Evolutionary conservation across 35 echinoderm and acorn worm species (phyloP).

Genomic region (Apostichopus parvimensis): DNA sequence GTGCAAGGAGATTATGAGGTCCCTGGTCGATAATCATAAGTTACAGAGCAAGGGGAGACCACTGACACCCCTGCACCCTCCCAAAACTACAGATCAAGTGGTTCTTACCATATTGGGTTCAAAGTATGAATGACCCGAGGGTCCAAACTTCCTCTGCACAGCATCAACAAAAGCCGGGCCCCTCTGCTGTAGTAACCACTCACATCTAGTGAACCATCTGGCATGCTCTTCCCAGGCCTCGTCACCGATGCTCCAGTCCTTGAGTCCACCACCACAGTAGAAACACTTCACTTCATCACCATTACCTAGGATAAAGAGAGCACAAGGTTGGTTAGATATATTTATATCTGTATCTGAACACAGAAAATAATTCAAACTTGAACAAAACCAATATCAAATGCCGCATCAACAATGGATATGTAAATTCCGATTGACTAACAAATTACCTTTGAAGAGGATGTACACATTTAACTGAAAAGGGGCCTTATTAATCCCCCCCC

Average conservation of each 20-base stretch:
- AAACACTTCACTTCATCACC: conserved; percentile 91
- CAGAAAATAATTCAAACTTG: no score
- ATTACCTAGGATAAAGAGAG: conserved; percentile 46
- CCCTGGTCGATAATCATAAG: no score
- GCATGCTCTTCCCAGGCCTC: conserved; percentile 94
- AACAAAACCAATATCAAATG: no score
- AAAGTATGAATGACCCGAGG: conserved; percentile 12
- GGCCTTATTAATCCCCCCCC: no score
- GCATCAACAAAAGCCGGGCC: conserved; percentile 72
- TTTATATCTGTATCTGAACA: no score
- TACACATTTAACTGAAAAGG: no score
- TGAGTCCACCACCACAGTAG: conserved; percentile 84
- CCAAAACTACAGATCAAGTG: neutral
- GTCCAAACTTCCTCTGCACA: conserved; percentile 55
- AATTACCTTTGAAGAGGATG: no score
- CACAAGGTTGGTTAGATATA: neutral
- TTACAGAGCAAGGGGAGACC: no score
- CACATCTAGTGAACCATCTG: conserved; percentile 86
- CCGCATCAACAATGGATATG: no score
- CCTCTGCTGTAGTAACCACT: conserved; percentile 82
- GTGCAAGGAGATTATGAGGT: no score
- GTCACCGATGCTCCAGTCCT: conserved; percentile 81
- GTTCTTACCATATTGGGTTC: conserved; percentile 19
- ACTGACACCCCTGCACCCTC: no score
- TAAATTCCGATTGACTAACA: no score